These are phyloP conservation scores for Sinocyclocheilus maitianheensis DNA, from an alignment of 2,113 vertebrate species.

Conservation along the genomic window DNA sequence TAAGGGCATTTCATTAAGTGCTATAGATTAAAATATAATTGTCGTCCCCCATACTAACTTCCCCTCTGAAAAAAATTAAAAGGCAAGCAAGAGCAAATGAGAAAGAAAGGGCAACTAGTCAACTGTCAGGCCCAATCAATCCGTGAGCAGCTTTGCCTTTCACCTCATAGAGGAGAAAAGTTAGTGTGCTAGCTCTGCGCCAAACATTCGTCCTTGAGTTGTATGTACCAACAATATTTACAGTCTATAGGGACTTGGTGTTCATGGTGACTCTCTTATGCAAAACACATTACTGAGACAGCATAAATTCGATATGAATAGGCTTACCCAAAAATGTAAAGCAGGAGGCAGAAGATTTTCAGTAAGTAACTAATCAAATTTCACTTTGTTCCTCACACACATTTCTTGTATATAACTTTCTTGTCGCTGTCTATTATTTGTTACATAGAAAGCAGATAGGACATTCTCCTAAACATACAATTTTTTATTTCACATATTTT, in stretches of 20 bases:
- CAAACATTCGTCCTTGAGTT: slow-evolving; percentile 5
- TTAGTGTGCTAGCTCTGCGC: slow-evolving; percentile 45
- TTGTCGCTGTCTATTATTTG: neutral
- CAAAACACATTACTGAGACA: neutral
- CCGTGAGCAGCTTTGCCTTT: slow-evolving; percentile 83
- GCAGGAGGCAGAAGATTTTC: neutral
- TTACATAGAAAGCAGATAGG: neutral
- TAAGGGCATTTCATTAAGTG: slow-evolving; percentile 71
- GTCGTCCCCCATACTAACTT: slow-evolving; percentile 84
- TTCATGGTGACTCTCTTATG: neutral
- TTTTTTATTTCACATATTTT: neutral
- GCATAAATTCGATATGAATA: neutral
- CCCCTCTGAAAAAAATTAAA: slow-evolving; percentile 77
- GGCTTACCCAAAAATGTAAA: neutral
- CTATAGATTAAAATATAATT: slow-evolving; percentile 70
- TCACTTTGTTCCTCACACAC: neutral
- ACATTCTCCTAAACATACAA: neutral
- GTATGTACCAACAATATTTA: neutral
- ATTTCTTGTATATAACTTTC: neutral
- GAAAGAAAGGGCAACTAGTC: slow-evolving; percentile 77
- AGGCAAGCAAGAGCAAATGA: slow-evolving; percentile 59
- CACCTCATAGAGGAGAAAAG: slow-evolving; percentile 71
- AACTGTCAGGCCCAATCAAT: slow-evolving; percentile 89
- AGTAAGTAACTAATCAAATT: neutral
- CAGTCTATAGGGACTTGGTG: neutral